phyloP scores from a whole-genome alignment of 2,888 invertebrate species.

The Yponomeuta sedellus region DNA sequence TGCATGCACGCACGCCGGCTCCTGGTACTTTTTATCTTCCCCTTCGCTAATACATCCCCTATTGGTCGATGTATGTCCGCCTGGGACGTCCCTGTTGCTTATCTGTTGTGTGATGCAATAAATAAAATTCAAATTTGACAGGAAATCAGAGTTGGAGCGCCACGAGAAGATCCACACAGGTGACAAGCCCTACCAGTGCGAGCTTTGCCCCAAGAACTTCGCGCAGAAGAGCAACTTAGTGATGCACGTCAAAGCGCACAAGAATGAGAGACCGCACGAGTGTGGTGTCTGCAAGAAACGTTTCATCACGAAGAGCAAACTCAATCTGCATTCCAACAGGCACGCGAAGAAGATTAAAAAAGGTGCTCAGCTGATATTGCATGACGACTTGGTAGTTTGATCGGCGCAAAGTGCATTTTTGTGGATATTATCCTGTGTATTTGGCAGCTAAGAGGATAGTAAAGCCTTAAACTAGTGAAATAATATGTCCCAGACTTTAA shows the following conservation, averaged over 20 bases:
- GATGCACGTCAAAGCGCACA: constrained; percentile 59
- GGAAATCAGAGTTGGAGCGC: constrained; percentile 58
- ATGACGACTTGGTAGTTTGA: not conserved
- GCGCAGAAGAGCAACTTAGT: constrained; percentile 59
- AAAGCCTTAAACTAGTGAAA: no score
- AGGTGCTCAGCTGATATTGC: not conserved
- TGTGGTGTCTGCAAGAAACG: constrained; percentile 48
- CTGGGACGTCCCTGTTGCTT: no score
- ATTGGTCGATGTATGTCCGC: no score
- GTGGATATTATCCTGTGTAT: not conserved
- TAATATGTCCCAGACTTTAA: no score
- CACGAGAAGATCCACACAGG: constrained; percentile 59
- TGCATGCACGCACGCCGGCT: no score
- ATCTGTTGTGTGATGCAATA: no score
- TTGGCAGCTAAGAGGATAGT: no score
- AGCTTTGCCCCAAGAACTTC: constrained; percentile 52
- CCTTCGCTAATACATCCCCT: no score
- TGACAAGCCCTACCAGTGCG: constrained; percentile 54
- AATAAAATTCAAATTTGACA: constrained; percentile 9
- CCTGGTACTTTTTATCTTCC: no score
- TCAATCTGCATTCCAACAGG: constrained; percentile 44
- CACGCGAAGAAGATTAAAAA: constrained; percentile 29
- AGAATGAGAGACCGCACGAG: constrained; percentile 47
- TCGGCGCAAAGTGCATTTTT: not conserved
- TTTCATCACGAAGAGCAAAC: constrained; percentile 53